Conservation (phyloP, 2,113 vertebrate genomes). For the Nothocercus nigrocapillus region DNA sequence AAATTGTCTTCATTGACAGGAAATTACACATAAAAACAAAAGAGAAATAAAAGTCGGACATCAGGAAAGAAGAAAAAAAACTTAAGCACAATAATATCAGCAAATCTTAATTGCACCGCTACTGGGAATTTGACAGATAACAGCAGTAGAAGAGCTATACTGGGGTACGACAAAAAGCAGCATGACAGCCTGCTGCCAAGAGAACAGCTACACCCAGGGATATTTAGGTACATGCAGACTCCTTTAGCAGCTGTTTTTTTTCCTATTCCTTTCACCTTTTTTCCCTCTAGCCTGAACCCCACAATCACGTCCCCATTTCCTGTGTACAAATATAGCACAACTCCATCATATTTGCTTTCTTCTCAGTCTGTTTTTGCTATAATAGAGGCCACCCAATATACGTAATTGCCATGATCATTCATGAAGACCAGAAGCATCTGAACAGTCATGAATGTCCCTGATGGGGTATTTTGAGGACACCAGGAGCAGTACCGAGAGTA, state of each 20-base stretch:
- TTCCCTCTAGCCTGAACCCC: accelerated
- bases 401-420: background rate
- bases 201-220: background rate
- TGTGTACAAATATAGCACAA: background rate
- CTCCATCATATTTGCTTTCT: background rate
- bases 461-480: background rate
- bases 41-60: background rate
- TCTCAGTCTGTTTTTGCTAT: background rate
- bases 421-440: background rate
- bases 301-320: accelerated
- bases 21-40: background rate
- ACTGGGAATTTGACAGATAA: background rate
- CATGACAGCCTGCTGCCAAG: background rate
- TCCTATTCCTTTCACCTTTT: background rate
- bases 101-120: background rate
- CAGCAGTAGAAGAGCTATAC: background rate
- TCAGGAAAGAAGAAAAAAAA: background rate
- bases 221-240: background rate
- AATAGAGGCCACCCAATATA: background rate
- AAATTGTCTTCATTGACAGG: background rate
- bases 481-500: background rate
- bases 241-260: background rate
- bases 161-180: background rate
- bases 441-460: background rate
- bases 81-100: background rate